Conservation (phyloP, 2,888 invertebrate species). For the Habrosyne pyritoides region DNA sequence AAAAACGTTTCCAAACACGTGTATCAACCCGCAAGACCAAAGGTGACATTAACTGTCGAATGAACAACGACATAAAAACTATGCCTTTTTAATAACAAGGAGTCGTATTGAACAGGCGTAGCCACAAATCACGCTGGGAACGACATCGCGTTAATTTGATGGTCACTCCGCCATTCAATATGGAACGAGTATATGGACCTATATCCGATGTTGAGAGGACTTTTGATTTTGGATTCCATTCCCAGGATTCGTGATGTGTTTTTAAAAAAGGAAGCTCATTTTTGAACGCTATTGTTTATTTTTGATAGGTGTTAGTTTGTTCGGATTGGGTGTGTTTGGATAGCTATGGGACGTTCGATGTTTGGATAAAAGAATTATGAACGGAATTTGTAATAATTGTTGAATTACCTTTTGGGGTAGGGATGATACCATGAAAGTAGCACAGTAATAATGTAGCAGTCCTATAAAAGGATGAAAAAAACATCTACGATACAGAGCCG, state of each 20-base stretch:
- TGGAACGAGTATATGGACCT: neutral
- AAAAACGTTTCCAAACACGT: slow-evolving; percentile 24
- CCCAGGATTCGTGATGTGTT: neutral
- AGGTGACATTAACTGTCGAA: slow-evolving; percentile 35
- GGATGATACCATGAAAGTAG: no score
- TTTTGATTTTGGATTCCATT: slow-evolving; percentile 1
- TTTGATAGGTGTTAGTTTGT: neutral
- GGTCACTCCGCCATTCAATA: slow-evolving; percentile 26
- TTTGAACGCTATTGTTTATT: neutral
- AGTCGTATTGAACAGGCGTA: slow-evolving; percentile 28
- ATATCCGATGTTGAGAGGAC: neutral
- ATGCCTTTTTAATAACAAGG: slow-evolving; percentile 34
- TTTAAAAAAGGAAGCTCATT: neutral
- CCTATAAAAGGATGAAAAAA: no score
- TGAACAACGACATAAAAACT: slow-evolving; percentile 28
- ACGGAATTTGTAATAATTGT: no score
- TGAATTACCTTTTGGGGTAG: no score
- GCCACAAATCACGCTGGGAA: slow-evolving; percentile 35
- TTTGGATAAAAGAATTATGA: no score
- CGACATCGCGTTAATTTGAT: slow-evolving; percentile 25
- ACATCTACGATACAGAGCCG: no score
- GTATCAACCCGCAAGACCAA: slow-evolving; percentile 20
- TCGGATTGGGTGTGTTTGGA: neutral
- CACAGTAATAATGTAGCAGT: no score
- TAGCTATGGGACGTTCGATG: neutral